Conservation (phyloP, 2,797 vertebrate species). For the Acrocephalus scirpaceus region DNA sequence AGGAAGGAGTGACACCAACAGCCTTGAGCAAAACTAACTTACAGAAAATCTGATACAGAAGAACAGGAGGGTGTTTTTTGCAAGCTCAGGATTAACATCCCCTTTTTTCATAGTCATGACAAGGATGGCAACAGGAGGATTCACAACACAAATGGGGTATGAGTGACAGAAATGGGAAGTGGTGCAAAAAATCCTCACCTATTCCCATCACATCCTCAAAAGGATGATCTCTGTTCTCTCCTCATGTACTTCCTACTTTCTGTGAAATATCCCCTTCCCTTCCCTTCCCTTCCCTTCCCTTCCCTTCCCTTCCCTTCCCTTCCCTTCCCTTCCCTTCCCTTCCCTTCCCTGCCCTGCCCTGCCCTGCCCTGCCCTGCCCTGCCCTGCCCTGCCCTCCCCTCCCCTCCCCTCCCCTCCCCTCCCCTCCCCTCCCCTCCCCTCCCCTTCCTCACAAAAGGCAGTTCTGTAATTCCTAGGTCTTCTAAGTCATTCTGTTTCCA, state of each 20-base stretch:
- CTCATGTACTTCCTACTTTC: neutral
- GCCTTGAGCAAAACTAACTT: neutral
- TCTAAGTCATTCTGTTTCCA: neutral
- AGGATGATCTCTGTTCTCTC: neutral
- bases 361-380: too few relatives aligned
- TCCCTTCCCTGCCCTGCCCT: neutral
- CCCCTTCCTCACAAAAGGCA: neutral
- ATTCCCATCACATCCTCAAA: neutral
- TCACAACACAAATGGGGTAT: neutral
- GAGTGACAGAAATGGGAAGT: neutral
- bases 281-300: neutral
- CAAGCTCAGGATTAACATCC: neutral
- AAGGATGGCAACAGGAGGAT: neutral
- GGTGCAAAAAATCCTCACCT: neutral
- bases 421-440: too few relatives aligned
- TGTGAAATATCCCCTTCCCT: neutral
- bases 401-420: too few relatives aligned
- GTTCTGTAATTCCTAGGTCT: neutral
- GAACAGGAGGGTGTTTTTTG: neutral
- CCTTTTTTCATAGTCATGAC: neutral
- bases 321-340: too few relatives aligned
- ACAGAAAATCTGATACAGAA: neutral
- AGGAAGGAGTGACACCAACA: neutral
- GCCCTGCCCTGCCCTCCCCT: neutral
- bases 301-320: neutral